phyloP scores from a whole-genome alignment of 2,888 invertebrate genomes.

The Vandiemenella viatica region DNA sequence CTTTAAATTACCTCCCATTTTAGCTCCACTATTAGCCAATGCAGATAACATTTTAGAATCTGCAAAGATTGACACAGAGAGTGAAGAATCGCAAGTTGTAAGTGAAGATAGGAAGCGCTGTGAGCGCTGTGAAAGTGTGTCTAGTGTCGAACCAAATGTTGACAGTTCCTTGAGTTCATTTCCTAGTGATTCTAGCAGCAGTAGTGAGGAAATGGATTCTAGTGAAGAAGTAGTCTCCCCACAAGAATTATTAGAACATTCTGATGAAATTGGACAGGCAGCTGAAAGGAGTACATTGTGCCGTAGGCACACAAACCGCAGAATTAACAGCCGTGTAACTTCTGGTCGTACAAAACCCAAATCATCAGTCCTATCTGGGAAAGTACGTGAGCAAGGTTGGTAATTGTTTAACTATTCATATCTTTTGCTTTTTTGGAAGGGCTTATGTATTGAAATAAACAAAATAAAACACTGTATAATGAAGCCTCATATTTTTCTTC shows the following conservation, averaged over 20 bases:
- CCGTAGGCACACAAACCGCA: slow-evolving; percentile 7
- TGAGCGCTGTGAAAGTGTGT: slow-evolving; percentile 47
- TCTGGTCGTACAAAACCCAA: slow-evolving; percentile 47
- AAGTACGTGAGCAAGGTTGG: slow-evolving; percentile 55
- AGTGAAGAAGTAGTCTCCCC: slow-evolving; percentile 9
- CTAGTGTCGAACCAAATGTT: slow-evolving; percentile 53
- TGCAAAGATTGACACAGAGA: slow-evolving; percentile 18
- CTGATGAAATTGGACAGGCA: slow-evolving; percentile 4
- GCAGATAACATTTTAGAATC: slow-evolving; percentile 19
- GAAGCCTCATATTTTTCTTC: too few species aligned
- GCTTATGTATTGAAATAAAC: too few species aligned
- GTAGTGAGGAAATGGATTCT: slow-evolving; percentile 30
- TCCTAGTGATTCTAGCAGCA: slow-evolving; percentile 19
- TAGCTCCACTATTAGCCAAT: slow-evolving; percentile 40
- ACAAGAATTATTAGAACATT: slow-evolving; percentile 1
- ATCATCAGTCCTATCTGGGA: slow-evolving; percentile 34
- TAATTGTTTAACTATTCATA: too few species aligned
- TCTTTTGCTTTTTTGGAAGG: too few species aligned
- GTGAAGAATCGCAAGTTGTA: slow-evolving; percentile 22
- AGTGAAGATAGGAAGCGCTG: slow-evolving; percentile 32
- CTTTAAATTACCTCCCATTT: slow-evolving; percentile 52
- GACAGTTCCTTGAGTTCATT: slow-evolving; percentile 42
- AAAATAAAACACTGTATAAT: too few species aligned
- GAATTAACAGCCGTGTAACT: slow-evolving; percentile 32
- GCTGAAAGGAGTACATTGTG: slow-evolving; percentile 9